Evolutionary conservation across 2,797 vertebrate species (phyloP).

Genomic region (Calcarius lapponicus): DNA sequence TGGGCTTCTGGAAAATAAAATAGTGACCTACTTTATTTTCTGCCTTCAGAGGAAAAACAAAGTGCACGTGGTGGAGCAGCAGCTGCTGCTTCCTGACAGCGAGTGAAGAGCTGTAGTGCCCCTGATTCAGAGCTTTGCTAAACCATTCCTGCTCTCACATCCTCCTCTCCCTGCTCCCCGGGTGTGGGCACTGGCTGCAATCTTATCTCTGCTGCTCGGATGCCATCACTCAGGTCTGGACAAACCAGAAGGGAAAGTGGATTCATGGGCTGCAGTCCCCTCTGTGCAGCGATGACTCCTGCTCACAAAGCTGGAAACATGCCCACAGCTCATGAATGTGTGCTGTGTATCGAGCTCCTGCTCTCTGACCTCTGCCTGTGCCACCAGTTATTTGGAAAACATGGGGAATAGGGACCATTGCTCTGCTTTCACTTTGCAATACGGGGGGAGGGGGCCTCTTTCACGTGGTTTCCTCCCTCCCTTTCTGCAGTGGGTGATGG

Average conservation of each 20-base stretch:
- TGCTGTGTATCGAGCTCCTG: neutral
- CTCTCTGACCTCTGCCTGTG: neutral
- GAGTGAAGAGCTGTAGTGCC: neutral
- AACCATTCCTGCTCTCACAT: neutral
- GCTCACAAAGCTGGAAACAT: neutral
- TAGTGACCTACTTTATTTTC: constrained; percentile 65
- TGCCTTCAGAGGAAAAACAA: constrained; percentile 27
- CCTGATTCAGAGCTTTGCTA: neutral
- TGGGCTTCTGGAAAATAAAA: constrained; percentile 50
- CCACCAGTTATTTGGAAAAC: neutral
- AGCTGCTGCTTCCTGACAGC: neutral
- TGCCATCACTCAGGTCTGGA: neutral
- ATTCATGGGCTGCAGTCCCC: neutral
- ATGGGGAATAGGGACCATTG: neutral
- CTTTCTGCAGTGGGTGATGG: neutral
- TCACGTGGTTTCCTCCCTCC: neutral
- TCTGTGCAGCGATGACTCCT: neutral
- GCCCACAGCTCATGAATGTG: neutral
- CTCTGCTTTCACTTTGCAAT: neutral
- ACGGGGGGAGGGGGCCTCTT: neutral
- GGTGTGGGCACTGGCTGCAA: neutral
- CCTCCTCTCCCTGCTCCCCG: neutral
- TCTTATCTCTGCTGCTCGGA: neutral
- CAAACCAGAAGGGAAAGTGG: neutral
- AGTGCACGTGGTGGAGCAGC: constrained; percentile 25